Base-by-base conservation (phyloP, 2,113 vertebrate genomes). In the Muntiacus muntjak region DNA sequence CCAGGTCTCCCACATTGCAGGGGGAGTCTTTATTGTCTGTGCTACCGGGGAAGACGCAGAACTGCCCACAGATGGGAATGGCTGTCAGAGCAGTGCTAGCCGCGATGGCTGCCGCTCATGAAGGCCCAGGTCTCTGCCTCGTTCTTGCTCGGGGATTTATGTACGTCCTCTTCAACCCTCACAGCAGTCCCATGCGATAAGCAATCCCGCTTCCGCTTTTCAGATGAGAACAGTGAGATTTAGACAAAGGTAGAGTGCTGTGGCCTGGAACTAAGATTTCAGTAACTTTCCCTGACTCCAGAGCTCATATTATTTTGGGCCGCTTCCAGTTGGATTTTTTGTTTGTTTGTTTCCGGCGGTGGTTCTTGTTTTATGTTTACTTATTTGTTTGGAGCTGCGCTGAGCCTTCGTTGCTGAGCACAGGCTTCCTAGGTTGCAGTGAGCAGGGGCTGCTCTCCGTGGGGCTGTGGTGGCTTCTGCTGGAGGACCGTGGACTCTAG, bases 51-150 rank as follows among this genome's bases (percentile, higher is more conserved):
- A 58, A 15, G 47, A 28, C 28, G 12, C 2, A 52, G 25, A 8
- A 15, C 47, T 45, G 45, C 86, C 40, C 40, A 1, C 13, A 55
- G 16, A 10, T 43, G 33, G 0, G 67, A 78, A 12, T 17, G 26
- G 12, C 55, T 5, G 0, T 9, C 6, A 54, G 0, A 45, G 9
- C 6, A 11, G 8, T 17, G 10, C 74, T 25, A 54, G 19, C 17
- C 55, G 19, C 5, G 45, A 1, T 1, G 17, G 50, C 54, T 5
- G 11, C 15, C 16, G 0, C 30, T 33, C 2, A 0, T 1, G 14
- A 64, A 89, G 84, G 33, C 50, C 85, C n/a, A 16, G 76, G 36
- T 36, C 52, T n/a, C 89, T 6, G n/a, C 62, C 71, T 45, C 36
- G 3, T 13, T 55, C 40, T 16, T 14, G 10, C 83, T 47, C 30